Evolutionary conservation across 1,140 invertebrate species (phyloP).

Genomic region (Varroa destructor): DNA sequence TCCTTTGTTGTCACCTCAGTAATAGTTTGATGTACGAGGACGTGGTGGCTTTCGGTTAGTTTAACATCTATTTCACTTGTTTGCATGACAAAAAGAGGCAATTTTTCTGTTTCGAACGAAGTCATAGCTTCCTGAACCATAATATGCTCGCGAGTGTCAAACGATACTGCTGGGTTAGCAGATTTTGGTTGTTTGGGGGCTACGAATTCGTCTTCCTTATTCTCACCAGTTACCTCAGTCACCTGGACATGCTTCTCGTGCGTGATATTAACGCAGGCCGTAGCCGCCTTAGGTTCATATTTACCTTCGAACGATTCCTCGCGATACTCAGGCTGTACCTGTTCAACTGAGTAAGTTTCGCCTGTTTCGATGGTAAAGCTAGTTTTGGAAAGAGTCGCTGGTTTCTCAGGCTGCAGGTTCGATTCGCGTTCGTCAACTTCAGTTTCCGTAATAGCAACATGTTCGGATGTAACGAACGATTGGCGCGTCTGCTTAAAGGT

Average conservation of each 20-base stretch:
- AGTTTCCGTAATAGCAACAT: constrained; percentile 32
- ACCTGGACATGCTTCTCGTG: constrained; percentile 29
- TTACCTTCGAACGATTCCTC: constrained; percentile 29
- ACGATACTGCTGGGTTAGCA: constrained; percentile 3
- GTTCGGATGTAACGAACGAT: constrained; percentile 29
- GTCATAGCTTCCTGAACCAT: constrained; percentile 33
- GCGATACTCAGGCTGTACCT: constrained; percentile 31
- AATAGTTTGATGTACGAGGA: constrained; percentile 28
- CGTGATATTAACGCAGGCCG: constrained; percentile 9
- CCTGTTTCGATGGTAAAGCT: constrained; percentile 30
- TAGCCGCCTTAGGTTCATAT: constrained; percentile 28
- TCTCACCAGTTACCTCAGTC: constrained; percentile 27
- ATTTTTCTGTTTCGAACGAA: constrained; percentile 17
- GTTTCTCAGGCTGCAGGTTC: constrained; percentile 31
- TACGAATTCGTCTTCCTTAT: constrained; percentile 26
- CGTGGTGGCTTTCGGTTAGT: constrained; percentile 24
- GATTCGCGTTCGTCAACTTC: constrained; percentile 32
- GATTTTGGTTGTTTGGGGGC: constrained; percentile 5
- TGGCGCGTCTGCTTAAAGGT: neutral
- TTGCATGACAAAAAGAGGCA: constrained; percentile 10
- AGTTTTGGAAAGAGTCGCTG: constrained; percentile 29
- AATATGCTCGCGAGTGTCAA: constrained; percentile 28
- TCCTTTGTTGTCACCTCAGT: constrained; percentile 20
- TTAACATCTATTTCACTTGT: constrained; percentile 20
- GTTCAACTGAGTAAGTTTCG: constrained; percentile 32